phyloP scores from a whole-genome alignment of 2,113 vertebrate species.

The Hystrix cristata region DNA sequence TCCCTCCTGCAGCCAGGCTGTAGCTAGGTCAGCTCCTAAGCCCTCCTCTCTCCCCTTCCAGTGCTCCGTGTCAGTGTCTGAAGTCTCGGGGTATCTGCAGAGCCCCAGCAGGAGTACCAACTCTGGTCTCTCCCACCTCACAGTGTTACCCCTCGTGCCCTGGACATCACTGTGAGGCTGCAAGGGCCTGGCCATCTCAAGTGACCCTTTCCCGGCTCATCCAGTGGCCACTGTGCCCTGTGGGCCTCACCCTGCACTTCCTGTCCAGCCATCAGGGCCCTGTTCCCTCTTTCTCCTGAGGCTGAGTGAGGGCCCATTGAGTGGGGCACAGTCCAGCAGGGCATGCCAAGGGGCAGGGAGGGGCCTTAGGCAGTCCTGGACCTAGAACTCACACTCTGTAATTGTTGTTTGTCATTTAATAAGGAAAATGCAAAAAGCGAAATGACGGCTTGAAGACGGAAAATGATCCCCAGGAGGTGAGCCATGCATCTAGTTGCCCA shows the following conservation, averaged over 20 bases:
- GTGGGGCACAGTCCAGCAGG: background rate
- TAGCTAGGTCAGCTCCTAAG: background rate
- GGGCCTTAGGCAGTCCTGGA: background rate
- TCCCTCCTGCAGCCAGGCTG: background rate
- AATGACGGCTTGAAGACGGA: constrained; percentile 97
- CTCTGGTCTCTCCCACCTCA: background rate
- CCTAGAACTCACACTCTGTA: rapidly evolving
- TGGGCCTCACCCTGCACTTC: background rate
- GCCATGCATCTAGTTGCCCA: background rate
- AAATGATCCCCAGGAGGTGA: constrained; percentile 98
- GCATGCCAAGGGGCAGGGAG: too few species aligned
- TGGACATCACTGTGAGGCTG: background rate
- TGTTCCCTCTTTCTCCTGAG: background rate
- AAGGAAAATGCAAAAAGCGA: constrained; percentile 97
- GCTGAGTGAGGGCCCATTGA: background rate
- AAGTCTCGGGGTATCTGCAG: background rate
- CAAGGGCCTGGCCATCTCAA: background rate
- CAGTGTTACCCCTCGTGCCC: background rate
- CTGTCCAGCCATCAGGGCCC: background rate
- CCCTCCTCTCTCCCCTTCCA: background rate
- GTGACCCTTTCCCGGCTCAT: background rate
- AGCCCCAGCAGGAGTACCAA: background rate
- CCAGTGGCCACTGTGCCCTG: background rate
- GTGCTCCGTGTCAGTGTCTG: background rate
- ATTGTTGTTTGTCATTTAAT: constrained; percentile 55